Evolutionary conservation across 2,113 vertebrate species (phyloP).

Genomic region (Mormyrus iriodes): DNA sequence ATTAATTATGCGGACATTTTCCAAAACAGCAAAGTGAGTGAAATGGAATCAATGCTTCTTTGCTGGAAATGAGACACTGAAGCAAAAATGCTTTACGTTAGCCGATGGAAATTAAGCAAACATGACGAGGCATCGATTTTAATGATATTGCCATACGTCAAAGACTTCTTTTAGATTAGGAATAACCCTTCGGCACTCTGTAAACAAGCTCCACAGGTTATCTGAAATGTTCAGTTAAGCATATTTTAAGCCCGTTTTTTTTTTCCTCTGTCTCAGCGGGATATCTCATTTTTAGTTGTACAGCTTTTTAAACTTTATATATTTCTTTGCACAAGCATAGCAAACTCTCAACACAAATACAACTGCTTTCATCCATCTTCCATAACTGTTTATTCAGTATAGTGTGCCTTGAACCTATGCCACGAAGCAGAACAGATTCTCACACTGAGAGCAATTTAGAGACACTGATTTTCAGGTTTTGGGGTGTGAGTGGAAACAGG

Average conservation of each 20-base stretch:
- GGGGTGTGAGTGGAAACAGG: not conserved
- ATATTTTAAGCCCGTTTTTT: not conserved
- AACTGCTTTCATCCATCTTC: not conserved
- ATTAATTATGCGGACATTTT: constrained; percentile 8
- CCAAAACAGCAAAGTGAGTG: not conserved
- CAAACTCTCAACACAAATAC: not conserved
- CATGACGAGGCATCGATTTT: not conserved
- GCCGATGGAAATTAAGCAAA: not conserved
- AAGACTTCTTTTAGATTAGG: not conserved
- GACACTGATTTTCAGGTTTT: not conserved
- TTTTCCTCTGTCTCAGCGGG: not conserved
- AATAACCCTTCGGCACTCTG: not conserved
- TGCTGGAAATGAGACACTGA: not conserved
- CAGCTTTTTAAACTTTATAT: not conserved
- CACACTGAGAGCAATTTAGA: not conserved
- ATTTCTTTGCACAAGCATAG: not conserved
- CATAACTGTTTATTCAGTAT: not conserved
- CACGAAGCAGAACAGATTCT: not conserved
- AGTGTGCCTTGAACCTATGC: not conserved
- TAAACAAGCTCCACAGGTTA: not conserved
- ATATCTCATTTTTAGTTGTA: not conserved
- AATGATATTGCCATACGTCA: not conserved
- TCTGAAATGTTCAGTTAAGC: constrained; percentile 16
- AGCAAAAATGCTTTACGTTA: not conserved
- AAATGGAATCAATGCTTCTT: not conserved